Conservation (phyloP, 1,140 invertebrate species). For the Euglossa dilemma region DNA sequence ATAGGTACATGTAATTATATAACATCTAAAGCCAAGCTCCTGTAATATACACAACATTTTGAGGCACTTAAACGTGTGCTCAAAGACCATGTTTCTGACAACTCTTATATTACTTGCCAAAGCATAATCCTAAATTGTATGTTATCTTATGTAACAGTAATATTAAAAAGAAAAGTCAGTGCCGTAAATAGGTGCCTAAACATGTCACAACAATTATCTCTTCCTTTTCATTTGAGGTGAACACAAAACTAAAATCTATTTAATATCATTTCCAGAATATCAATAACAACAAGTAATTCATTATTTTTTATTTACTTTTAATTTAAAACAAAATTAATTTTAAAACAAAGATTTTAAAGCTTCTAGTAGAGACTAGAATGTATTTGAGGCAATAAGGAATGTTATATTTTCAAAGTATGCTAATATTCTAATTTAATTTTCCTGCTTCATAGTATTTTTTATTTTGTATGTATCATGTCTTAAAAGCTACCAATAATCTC, state of each 20-base stretch:
- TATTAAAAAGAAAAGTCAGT: constrained; percentile 76
- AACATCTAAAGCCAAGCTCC: constrained; percentile 77
- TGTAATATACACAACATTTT: constrained; percentile 82
- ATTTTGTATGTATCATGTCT: constrained; percentile 1
- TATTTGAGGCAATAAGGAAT: constrained; percentile 48
- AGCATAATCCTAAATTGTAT: constrained; percentile 80
- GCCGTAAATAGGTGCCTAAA: constrained; percentile 71
- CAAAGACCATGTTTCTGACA: constrained; percentile 79
- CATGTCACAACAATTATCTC: constrained; percentile 61
- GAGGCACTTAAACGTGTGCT: constrained; percentile 83
- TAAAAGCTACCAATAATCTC: constrained; percentile 8
- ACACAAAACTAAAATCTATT: constrained; percentile 47
- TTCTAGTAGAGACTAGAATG: constrained; percentile 47
- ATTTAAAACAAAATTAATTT: neutral
- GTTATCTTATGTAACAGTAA: constrained; percentile 77
- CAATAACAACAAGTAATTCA: constrained; percentile 58
- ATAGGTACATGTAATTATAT: constrained; percentile 82
- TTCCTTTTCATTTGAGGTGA: constrained; percentile 59
- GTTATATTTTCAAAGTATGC: constrained; percentile 51
- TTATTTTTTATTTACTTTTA: constrained; percentile 28
- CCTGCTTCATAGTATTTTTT: constrained; percentile 15
- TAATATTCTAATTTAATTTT: constrained; percentile 36
- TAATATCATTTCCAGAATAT: constrained; percentile 76
- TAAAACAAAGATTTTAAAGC: constrained; percentile 39
- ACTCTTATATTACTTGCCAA: constrained; percentile 77